A percentile compares a stretch with the other conserved stretches of the same genome.
Conservation (phyloP, 2,113 vertebrate species). For the Todiramphus chloris region DNA sequence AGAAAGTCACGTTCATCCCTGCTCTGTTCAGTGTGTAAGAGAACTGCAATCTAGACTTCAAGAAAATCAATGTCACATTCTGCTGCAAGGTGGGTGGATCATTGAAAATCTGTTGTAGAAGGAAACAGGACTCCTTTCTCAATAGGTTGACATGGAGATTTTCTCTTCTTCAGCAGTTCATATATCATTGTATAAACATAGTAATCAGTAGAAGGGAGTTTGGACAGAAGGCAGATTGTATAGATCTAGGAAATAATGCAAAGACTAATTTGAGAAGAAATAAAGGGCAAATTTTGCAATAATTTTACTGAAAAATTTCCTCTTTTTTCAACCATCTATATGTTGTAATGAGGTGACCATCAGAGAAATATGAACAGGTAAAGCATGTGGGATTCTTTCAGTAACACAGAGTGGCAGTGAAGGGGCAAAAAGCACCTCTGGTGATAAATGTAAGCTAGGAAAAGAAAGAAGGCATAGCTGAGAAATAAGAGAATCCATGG, state of each 20-base stretch:
- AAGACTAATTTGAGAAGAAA: neutral
- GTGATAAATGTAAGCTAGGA: neutral
- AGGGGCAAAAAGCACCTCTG: slow-evolving; percentile 16
- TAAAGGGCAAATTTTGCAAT: neutral
- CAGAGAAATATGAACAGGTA: neutral
- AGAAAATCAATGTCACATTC: neutral
- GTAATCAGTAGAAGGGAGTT: neutral
- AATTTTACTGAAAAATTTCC: neutral
- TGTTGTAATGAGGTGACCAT: neutral
- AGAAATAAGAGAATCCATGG: slow-evolving; percentile 17
- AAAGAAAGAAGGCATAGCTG: slow-evolving; percentile 28
- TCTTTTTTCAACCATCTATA: neutral
- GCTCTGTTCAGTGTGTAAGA: neutral
- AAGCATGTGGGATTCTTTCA: neutral
- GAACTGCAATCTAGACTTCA: neutral
- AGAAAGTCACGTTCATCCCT: neutral
- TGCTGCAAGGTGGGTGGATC: neutral
- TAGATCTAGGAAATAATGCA: neutral
- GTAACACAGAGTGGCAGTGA: neutral
- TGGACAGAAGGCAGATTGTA: neutral
- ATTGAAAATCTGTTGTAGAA: neutral
- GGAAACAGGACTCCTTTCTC: neutral
- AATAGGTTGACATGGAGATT: neutral
- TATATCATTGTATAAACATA: neutral
- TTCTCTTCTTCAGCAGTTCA: neutral